Evolutionary conservation across 2,797 vertebrate species (phyloP).

Genomic region (Austrolebias charrua): DNA sequence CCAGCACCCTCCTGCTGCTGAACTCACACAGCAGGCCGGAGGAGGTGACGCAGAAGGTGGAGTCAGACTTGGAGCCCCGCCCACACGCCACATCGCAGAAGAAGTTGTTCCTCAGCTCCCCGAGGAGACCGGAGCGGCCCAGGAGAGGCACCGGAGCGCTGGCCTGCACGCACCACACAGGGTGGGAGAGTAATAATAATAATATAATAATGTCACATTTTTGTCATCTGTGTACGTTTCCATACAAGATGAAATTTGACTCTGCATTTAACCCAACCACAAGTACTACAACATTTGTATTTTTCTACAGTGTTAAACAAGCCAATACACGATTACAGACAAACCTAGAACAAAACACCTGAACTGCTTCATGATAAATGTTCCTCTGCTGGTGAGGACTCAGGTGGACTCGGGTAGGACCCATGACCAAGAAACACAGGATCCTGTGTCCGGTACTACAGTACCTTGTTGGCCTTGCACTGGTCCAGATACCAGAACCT

Average conservation of each 20-base stretch:
- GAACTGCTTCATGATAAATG: too few relatives aligned
- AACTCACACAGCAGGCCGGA: constrained; percentile 93
- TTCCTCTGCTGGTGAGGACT: neutral
- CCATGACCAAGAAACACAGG: neutral
- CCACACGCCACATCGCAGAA: constrained; percentile 93
- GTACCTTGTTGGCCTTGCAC: constrained; percentile 90
- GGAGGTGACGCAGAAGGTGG: constrained; percentile 93
- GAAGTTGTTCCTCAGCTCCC: constrained; percentile 92
- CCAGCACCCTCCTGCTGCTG: constrained; percentile 88
- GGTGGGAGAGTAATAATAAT: too few relatives aligned
- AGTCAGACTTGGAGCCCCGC: constrained; percentile 83
- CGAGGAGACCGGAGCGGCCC: constrained; percentile 91
- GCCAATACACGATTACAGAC: too few relatives aligned
- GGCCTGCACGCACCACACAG: constrained; percentile 69
- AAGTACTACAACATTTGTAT: too few relatives aligned
- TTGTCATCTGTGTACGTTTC: too few relatives aligned
- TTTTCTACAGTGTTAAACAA: too few relatives aligned
- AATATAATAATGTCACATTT: too few relatives aligned
- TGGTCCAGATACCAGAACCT: constrained; percentile 96
- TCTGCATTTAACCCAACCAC: too few relatives aligned
- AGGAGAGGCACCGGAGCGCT: constrained; percentile 88
- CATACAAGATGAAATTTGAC: too few relatives aligned
- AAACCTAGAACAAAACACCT: too few relatives aligned
- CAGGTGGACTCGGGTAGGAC: neutral
- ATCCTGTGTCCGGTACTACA: neutral